These are phyloP conservation scores for Amazona vittata DNA, from an alignment of 2,113 vertebrate genomes.

Conservation along the genomic window DNA sequence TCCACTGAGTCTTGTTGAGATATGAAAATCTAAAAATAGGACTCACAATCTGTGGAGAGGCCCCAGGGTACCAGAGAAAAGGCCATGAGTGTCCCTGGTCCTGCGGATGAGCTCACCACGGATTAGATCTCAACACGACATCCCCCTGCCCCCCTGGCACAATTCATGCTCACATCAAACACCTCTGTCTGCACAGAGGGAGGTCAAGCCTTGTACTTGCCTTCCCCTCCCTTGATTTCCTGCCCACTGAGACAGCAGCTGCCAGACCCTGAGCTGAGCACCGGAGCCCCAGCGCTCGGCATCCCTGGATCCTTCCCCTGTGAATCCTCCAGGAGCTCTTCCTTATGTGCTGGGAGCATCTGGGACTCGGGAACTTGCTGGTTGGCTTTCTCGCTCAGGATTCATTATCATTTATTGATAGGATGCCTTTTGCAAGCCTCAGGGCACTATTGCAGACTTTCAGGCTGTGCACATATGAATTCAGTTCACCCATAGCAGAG, in stretches of 20 bases:
- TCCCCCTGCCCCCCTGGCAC: background rate
- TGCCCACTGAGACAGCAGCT: background rate
- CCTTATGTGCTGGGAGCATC: background rate
- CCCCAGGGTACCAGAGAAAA: background rate
- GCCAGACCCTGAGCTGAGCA: background rate
- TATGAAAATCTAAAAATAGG: background rate
- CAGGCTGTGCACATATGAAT: background rate
- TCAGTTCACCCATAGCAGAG: background rate
- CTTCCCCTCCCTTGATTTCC: background rate
- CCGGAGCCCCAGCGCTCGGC: accelerated
- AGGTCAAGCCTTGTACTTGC: background rate
- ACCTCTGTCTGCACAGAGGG: background rate
- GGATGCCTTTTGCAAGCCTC: constrained; percentile 11
- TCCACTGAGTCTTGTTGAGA: background rate
- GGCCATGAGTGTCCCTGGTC: background rate
- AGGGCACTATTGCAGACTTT: background rate
- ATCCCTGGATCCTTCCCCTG: accelerated
- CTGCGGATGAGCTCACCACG: background rate
- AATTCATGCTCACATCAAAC: background rate
- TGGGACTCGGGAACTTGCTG: background rate
- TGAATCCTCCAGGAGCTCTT: background rate
- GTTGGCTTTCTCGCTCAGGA: background rate
- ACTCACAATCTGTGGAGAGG: accelerated
- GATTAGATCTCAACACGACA: background rate
- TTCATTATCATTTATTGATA: constrained; percentile 8